phyloP scores from a whole-genome alignment of 1,140 invertebrate species.

The Alviniconcha marisindica region DNA sequence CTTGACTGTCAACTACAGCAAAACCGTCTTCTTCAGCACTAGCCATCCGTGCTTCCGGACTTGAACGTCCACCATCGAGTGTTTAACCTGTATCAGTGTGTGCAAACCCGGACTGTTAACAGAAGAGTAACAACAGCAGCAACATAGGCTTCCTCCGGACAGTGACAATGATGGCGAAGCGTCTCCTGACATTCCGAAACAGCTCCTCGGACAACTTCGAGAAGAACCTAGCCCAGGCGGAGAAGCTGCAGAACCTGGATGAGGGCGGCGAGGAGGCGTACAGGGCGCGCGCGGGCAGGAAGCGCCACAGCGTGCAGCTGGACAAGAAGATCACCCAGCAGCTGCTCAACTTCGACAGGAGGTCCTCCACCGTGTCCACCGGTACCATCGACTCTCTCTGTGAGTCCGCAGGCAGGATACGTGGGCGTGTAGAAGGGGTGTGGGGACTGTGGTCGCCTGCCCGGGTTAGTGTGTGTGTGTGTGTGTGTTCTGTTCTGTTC shows the following conservation, averaged over 20 bases:
- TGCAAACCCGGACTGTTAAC: too few species aligned
- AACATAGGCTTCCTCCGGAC: too few species aligned
- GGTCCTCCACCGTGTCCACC: conserved; percentile 63
- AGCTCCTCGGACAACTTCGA: conserved; percentile 62
- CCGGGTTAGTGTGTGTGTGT: background rate
- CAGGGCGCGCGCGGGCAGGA: conserved; percentile 63
- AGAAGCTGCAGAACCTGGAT: conserved; percentile 64
- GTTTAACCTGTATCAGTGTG: too few species aligned
- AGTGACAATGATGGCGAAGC: conserved; percentile 66
- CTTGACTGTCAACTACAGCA: too few species aligned
- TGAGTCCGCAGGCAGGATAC: conserved; percentile 51
- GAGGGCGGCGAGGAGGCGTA: conserved; percentile 66
- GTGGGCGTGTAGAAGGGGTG: background rate
- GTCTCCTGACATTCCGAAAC: conserved; percentile 60
- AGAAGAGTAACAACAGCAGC: too few species aligned
- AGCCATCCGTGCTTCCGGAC: too few species aligned
- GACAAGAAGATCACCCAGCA: conserved; percentile 69
- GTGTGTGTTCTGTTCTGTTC: too few species aligned
- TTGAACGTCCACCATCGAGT: too few species aligned
- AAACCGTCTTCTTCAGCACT: too few species aligned
- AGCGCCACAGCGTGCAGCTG: conserved; percentile 71
- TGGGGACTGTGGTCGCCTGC: background rate
- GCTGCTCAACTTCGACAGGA: conserved; percentile 53
- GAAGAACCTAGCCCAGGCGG: conserved; percentile 59
- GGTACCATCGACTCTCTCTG: conserved; percentile 67